Conservation (phyloP, 2,113 vertebrate genomes). For the Carassius auratus region DNA sequence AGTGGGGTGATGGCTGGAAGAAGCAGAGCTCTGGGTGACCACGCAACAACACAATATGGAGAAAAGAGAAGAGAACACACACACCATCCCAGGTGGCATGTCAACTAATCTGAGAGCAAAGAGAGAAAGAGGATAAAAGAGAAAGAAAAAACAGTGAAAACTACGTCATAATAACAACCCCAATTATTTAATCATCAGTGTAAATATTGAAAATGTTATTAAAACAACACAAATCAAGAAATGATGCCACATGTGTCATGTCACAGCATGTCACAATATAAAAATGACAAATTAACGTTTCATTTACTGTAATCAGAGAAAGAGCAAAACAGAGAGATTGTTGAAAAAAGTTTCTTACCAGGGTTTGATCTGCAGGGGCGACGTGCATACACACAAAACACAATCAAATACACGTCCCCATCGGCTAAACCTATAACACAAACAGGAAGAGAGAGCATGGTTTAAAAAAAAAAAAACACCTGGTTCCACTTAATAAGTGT, state of each 20-base stretch:
- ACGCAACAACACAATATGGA: constrained; percentile 64
- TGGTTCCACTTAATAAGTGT: no score
- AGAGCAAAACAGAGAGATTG: constrained; percentile 48
- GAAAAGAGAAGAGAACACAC: constrained; percentile 72
- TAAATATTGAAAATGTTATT: not conserved
- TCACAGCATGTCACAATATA: not conserved
- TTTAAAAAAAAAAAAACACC: not conserved
- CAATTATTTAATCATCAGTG: not conserved
- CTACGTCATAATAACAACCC: not conserved
- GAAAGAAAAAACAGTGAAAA: no score
- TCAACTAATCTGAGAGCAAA: constrained; percentile 79
- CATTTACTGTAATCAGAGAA: not conserved
- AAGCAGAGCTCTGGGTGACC: constrained; percentile 57
- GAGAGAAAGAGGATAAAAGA: not conserved
- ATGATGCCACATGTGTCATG: not conserved
- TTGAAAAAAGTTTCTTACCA: constrained; percentile 68
- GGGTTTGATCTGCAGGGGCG: constrained; percentile 55
- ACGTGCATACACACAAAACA: constrained; percentile 19
- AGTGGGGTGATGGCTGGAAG: constrained; percentile 64
- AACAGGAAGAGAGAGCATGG: constrained; percentile 30
- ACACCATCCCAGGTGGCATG: constrained; percentile 86
- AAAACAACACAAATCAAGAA: not conserved
- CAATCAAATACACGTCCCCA: constrained; percentile 55
- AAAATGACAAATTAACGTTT: no score
- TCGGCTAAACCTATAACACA: constrained; percentile 63